Evolutionary conservation across 2,113 vertebrate genomes (phyloP).

Genomic region (Hemichromis elongatus): DNA sequence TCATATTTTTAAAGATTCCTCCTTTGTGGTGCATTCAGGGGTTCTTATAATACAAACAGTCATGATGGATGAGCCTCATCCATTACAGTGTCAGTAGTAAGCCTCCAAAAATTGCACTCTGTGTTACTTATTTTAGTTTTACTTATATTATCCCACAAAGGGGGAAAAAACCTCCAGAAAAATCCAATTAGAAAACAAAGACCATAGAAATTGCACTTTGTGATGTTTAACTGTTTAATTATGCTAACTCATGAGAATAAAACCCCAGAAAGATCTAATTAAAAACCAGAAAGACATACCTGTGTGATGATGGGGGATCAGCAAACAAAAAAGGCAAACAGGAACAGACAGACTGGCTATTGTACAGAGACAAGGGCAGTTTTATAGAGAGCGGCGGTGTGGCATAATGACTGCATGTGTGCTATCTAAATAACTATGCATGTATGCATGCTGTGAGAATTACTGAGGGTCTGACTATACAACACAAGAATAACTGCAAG

Average conservation of each 20-base stretch:
- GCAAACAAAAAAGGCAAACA: conserved; percentile 2
- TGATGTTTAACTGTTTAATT: neutral
- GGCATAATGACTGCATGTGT: neutral
- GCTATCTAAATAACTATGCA: conserved; percentile 10
- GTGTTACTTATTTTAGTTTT: neutral
- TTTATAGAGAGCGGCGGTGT: conserved; percentile 58
- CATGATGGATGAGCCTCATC: neutral
- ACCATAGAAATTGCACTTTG: neutral
- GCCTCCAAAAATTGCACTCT: neutral
- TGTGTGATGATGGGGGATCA: conserved; percentile 15
- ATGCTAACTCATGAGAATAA: neutral
- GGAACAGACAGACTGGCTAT: conserved; percentile 21
- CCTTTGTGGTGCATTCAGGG: neutral
- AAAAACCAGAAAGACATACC: conserved; percentile 37
- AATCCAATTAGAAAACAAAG: neutral
- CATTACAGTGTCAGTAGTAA: neutral
- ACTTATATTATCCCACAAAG: neutral
- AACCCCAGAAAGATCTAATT: neutral
- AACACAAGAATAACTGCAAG: conserved; percentile 57
- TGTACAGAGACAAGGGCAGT: conserved; percentile 10
- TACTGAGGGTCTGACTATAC: conserved; percentile 33
- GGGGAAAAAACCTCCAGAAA: neutral
- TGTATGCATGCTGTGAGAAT: conserved; percentile 36
- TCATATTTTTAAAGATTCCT: neutral
- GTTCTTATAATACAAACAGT: neutral